Base-by-base conservation (phyloP, 1,140 invertebrate species). In the Battus philenor region DNA sequence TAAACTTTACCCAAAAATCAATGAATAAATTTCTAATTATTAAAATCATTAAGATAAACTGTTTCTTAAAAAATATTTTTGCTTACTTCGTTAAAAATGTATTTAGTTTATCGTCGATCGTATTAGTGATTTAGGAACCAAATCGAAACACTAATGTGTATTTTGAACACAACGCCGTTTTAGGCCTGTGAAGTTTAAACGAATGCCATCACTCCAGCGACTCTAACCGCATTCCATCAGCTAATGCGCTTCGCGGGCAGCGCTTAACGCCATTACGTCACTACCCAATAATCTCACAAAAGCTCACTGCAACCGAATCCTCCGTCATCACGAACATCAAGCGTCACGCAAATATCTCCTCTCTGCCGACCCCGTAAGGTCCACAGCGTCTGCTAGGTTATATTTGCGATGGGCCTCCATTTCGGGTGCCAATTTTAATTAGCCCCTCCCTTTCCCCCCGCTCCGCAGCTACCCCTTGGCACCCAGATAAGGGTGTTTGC, bases 391-490 rank as follows among this genome's bases (percentile, higher is more conserved):
- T 44, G 51, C 51, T 50, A 32, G 15, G 13, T 33, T 22, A 45
- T 51, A 29, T 61, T 53, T 38, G 62, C 47, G 39, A 50, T 56
- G 43, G 51, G 47, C 44, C 50, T 48, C 57, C 59, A 55, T 55
- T 67, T 62, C 55, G 71, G 68, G 68, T 69, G 74, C 63, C 73
- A 74, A 79, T 82, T 84, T 80, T 84, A 84, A 84, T 84, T 84
- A 84, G 74, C 70, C 68, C 74, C 67, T 33, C 51, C 46, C 50
- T 46, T 48, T 17, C 8, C 27, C 20, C 44, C 47, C 9, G 32
- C 44, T 33, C 48, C 44, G 38, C 27, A 44, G 29, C 45, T 12
- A 18, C 41, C 46, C 57, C 56, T 41, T 22, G 18, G 48, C 59
- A 47, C 54, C 69, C 66, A 66, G 74, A 76, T 71, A 73, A 76